A percentile compares a stretch with the other conserved stretches of the same genome.
These are phyloP conservation scores for Sebastes vulpes DNA, from an alignment of 2,797 vertebrate genomes.

Conservation along the genomic window DNA sequence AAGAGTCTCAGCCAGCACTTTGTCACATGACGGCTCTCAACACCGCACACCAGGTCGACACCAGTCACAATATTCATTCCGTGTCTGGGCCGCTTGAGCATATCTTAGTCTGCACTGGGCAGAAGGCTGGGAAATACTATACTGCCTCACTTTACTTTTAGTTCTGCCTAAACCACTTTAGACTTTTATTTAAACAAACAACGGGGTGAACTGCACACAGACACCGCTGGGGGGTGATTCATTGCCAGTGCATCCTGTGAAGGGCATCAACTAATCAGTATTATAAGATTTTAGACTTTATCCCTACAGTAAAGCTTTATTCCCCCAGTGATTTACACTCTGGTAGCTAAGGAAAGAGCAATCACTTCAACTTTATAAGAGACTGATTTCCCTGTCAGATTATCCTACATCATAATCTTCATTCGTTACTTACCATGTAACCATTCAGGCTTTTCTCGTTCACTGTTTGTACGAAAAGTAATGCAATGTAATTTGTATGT, in stretches of 20 bases:
- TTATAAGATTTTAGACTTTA: not conserved
- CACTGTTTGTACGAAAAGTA: too few species aligned
- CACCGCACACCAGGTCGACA: not conserved
- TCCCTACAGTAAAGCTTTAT: not conserved
- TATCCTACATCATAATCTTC: not conserved
- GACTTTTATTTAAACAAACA: not conserved
- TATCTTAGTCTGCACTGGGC: not conserved
- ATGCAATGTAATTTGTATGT: too few species aligned
- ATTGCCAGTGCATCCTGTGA: not conserved
- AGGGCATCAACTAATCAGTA: not conserved
- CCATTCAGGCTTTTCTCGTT: not conserved
- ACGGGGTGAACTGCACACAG: not conserved
- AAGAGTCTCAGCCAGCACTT: slow-evolving; percentile 14
- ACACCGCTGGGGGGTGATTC: not conserved
- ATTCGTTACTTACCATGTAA: not conserved
- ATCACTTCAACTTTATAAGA: not conserved
- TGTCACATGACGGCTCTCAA: not conserved
- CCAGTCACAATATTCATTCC: not conserved
- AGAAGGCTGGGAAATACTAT: not conserved
- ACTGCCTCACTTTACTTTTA: not conserved
- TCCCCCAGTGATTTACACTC: not conserved
- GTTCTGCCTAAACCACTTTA: not conserved
- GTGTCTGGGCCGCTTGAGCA: not conserved
- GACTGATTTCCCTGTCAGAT: not conserved
- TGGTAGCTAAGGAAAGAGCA: not conserved